These are phyloP conservation scores for Oenanthe melanoleuca DNA, from an alignment of 2,113 vertebrate species.

Conservation along the genomic window DNA sequence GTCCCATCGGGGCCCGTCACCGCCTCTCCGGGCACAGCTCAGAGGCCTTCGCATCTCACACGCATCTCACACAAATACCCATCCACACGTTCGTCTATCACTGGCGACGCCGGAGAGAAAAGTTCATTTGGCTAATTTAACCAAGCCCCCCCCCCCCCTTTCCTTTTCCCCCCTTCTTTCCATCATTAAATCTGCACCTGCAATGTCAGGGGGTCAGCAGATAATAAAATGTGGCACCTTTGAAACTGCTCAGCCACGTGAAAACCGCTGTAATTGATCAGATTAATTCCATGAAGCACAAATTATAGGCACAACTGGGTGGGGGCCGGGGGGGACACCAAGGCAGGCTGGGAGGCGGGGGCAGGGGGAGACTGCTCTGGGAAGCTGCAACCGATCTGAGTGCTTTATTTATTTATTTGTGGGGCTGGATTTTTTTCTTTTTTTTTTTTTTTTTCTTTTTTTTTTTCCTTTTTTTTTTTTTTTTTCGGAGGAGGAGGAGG, in stretches of 20 bases:
- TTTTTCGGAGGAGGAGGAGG: neutral
- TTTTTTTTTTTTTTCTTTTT: too few species aligned
- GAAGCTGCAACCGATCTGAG: neutral
- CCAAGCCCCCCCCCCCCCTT: neutral
- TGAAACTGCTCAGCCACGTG: slow-evolving; percentile 88
- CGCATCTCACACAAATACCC: neutral
- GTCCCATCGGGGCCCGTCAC: neutral
- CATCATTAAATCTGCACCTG: slow-evolving; percentile 85
- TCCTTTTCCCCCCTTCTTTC: slow-evolving; percentile 9
- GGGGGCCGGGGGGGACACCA: neutral
- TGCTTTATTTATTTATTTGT: slow-evolving; percentile 42
- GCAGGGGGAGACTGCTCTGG: neutral
- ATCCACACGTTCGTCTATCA: neutral
- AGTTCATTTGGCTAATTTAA: slow-evolving; percentile 72
- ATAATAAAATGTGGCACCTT: slow-evolving; percentile 95
- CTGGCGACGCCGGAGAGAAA: neutral
- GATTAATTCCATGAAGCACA: slow-evolving; percentile 75
- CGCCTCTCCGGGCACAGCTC: neutral
- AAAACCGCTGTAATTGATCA: slow-evolving; percentile 84
- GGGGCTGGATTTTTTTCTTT: too few species aligned
- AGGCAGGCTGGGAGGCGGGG: neutral
- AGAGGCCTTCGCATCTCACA: neutral
- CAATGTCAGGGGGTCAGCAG: slow-evolving; percentile 89
- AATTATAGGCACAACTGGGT: slow-evolving; percentile 55
- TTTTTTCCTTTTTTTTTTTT: neutral